Conservation (phyloP, 1,140 invertebrate species). For the Drosophila bipectinata region DNA sequence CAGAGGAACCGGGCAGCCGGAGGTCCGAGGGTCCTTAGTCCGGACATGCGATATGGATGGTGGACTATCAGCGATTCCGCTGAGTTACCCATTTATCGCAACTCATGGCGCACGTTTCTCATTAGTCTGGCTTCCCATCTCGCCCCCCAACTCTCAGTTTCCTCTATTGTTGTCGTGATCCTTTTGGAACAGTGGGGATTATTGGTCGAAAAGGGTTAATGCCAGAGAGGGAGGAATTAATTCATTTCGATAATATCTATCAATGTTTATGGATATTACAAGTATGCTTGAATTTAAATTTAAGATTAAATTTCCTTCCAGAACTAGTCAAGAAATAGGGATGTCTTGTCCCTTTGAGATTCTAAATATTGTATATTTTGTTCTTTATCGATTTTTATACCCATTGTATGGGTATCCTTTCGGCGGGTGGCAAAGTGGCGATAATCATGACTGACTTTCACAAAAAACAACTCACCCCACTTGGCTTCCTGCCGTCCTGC, state of each 20-base stretch:
- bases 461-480: slow-evolving; percentile 37
- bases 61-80: slow-evolving; percentile 57
- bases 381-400: slow-evolving; percentile 14
- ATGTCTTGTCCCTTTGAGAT: background rate
- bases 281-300: background rate
- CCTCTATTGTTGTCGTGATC: slow-evolving; percentile 11
- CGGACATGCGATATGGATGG: slow-evolving; percentile 8
- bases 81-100: slow-evolving; percentile 71
- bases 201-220: slow-evolving; percentile 17
- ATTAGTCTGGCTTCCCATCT: slow-evolving; percentile 47
- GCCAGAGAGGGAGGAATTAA: background rate
- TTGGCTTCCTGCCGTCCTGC: slow-evolving; percentile 15
- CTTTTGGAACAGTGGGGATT: slow-evolving; percentile 19
- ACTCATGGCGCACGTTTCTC: slow-evolving; percentile 75
- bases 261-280: background rate
- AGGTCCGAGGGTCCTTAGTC: background rate
- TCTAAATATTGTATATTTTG: slow-evolving; percentile 11
- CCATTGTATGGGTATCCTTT: slow-evolving; percentile 8
- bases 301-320: background rate
- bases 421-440: slow-evolving; percentile 63
- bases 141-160: background rate
- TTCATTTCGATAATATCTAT: background rate
- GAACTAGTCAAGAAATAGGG: too few relatives aligned
- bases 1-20: background rate
- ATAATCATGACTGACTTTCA: slow-evolving; percentile 79